Percentiles rank a stretch among this genome's conserved stretches.
Conservation (phyloP, 1,140 invertebrate genomes). For the Zaprionus vittiger region DNA sequence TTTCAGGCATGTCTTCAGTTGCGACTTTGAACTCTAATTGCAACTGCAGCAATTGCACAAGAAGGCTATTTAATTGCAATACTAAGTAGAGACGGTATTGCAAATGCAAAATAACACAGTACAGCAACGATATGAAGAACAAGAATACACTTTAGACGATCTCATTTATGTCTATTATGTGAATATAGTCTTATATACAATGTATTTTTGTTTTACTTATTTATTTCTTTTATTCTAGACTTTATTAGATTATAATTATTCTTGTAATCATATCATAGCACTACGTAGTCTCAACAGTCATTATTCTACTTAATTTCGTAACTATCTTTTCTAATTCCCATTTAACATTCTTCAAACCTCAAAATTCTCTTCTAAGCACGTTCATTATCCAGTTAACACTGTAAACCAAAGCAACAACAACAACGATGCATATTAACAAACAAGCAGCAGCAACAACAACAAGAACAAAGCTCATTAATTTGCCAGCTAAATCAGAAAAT, state of each 20-base stretch:
- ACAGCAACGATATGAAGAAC: neutral
- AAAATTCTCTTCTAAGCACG: neutral
- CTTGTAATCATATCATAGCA: too few species aligned
- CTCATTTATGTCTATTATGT: neutral
- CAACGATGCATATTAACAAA: neutral
- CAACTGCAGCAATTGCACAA: neutral
- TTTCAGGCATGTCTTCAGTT: neutral
- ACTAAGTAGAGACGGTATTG: neutral
- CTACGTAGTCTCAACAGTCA: too few species aligned
- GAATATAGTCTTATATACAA: too few species aligned
- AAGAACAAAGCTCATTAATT: conserved; percentile 3
- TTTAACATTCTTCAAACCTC: neutral
- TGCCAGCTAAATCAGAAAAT: conserved; percentile 7
- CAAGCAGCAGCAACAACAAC: neutral
- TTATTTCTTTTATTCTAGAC: too few species aligned
- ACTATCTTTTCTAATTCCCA: neutral
- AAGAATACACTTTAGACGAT: neutral
- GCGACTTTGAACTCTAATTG: neutral
- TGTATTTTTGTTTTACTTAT: too few species aligned
- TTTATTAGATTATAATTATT: too few species aligned
- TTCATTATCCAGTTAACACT: neutral
- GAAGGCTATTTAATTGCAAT: neutral
- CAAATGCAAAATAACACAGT: neutral
- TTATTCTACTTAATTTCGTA: too few species aligned
- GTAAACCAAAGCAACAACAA: neutral